A percentile compares a stretch with the other conserved stretches of the same genome.
These are phyloP conservation scores for Heteromyza rotundicornis DNA, from an alignment of 2,888 invertebrate genomes.

Conservation along the genomic window DNA sequence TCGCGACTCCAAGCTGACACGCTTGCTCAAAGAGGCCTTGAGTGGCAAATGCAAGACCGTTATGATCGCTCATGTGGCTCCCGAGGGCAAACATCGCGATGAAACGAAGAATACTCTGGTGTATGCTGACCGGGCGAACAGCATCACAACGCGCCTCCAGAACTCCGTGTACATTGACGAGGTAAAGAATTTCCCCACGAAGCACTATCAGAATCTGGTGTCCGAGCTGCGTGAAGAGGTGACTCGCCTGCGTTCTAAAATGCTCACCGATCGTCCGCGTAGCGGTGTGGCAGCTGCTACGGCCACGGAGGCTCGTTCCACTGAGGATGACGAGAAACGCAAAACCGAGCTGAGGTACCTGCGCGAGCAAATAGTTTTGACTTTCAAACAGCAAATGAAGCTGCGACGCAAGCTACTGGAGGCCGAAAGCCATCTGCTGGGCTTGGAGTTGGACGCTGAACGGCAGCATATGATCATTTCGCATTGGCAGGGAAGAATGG, in stretches of 20 bases:
- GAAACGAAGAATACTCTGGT: conserved; percentile 92
- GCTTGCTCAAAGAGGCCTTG: conserved; percentile 84
- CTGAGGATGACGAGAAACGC: conserved; percentile 63
- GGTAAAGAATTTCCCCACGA: conserved; percentile 60
- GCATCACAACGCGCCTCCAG: conserved; percentile 74
- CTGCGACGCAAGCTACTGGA: conserved; percentile 86
- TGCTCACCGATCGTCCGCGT: conserved; percentile 73
- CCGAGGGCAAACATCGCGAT: conserved; percentile 81
- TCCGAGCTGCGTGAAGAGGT: conserved; percentile 79
- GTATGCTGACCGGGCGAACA: conserved; percentile 92
- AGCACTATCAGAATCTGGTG: conserved; percentile 62
- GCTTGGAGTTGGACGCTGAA: conserved; percentile 86
- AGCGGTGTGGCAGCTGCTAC: conserved; percentile 54
- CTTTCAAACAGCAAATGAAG: conserved; percentile 93
- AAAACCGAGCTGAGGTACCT: conserved; percentile 70
- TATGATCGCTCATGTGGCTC: conserved; percentile 96
- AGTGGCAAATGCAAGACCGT: conserved; percentile 94
- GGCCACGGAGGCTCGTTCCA: conserved; percentile 39
- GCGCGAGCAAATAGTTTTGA: conserved; percentile 84
- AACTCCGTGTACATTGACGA: conserved; percentile 62
- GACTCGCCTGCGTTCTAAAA: conserved; percentile 77
- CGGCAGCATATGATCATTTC: conserved; percentile 83
- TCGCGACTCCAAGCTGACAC: conserved; percentile 92
- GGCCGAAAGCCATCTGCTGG: conserved; percentile 86
- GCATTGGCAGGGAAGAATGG: conserved; percentile 87